Base-by-base conservation (phyloP, 2,888 invertebrate genomes). In the Euspilapteryx auroguttella region DNA sequence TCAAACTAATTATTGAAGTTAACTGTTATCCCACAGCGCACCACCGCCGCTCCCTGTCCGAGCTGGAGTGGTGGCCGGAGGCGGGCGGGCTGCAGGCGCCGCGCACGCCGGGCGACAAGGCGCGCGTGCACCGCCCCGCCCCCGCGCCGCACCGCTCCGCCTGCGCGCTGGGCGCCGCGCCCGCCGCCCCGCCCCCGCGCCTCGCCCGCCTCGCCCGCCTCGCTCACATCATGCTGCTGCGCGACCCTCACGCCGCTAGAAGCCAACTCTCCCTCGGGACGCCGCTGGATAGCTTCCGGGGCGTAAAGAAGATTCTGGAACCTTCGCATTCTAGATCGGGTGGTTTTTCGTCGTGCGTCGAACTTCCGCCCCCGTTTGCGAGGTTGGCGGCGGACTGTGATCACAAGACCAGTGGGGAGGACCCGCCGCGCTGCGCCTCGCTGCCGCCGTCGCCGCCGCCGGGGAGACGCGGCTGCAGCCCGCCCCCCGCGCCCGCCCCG, bases 191-290 rank as follows among this genome's bases (percentile, higher is more conserved):
- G 36, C 55, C 50, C 29, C 54, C 59, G 12, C 51, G 61, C 25
- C 64, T 65, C 31, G 63, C 62, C 32, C 75, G 79, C 35, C 78
- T 85, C 30, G 80, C 82, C 32, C 83, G 85, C 41, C 83, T 91
- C 6, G 91, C 89, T 28, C 89, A 90, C 63, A 86, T 88, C 34
- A 94, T 94, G 86, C 86, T 91, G 55, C 80, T 87, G 39, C 83
- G 88, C 41, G 91, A 92, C 71, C 82, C 87, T 30, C 87, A 89
- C 61, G 89, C 91, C 62, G 31, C 49, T 47, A 31, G 53, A 61
- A 28, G 80, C 79, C 36, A 17, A 8, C 17, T 78, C 80, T 25
- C 88, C 88, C 61, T 87, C 88, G 1, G 88, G 49, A 81, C 86
- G 32, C 79, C 87, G 6, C 77, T 91, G 27, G 83, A 84, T 42